A percentile compares a stretch with the other conserved stretches of the same genome.
These are phyloP conservation scores for Eupithecia dodoneata DNA, from an alignment of 2,888 invertebrate species.

Conservation along the genomic window DNA sequence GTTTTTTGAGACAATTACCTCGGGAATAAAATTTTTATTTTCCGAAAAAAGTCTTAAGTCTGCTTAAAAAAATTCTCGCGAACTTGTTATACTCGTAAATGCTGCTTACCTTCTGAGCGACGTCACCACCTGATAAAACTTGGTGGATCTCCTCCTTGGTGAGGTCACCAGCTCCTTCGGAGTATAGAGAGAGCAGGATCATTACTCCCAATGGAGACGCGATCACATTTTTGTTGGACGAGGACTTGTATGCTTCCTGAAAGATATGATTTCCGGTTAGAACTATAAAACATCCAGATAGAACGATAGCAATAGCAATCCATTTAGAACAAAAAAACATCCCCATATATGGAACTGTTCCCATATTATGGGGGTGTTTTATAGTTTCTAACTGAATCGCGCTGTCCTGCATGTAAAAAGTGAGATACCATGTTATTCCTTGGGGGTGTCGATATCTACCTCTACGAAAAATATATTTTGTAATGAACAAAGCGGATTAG, in stretches of 20 bases:
- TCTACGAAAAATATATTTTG: neutral
- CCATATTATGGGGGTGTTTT: no score
- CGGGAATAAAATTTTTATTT: no score
- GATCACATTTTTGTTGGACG: conserved; percentile 57
- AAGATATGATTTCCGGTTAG: conserved; percentile 3
- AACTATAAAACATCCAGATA: neutral
- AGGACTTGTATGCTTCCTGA: conserved; percentile 54
- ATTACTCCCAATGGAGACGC: conserved; percentile 60
- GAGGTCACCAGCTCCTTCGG: conserved; percentile 48
- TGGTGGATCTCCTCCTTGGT: conserved; percentile 50
- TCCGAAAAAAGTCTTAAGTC: no score
- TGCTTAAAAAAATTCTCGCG: no score
- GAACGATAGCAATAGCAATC: no score
- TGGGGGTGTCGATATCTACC: no score
- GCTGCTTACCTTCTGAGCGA: conserved; percentile 48
- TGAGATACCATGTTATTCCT: no score
- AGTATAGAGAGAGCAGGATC: conserved; percentile 55
- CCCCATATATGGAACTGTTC: no score
- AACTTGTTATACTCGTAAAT: neutral
- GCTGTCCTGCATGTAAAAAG: no score
- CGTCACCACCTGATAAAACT: conserved; percentile 51
- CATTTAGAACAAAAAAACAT: no score
- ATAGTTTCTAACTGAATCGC: no score
- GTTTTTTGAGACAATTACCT: no score
- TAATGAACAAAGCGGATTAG: neutral